Base-by-base conservation (phyloP, 2,888 invertebrate species). In the Rhamnusium bicolor region DNA sequence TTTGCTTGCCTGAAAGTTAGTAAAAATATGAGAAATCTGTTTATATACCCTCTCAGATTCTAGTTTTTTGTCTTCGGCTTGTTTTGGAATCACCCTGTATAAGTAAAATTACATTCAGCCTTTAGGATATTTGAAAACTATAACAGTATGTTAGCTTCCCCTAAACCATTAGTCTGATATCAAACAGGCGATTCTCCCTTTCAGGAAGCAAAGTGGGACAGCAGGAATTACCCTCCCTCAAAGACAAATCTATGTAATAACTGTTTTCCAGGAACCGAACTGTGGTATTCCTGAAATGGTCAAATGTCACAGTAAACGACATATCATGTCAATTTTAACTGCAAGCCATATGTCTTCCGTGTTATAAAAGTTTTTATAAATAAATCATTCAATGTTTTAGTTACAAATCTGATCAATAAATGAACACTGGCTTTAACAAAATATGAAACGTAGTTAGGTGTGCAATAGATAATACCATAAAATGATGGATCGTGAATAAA, bases 191-290 rank as follows among this genome's bases (percentile, higher is more conserved):
- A 54, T 75, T 77, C 83, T 72, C 78, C 80, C 77, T 63, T 69
- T 73, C 73, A 76, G 78, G 80, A 79, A 81, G 69, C 54, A 73
- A 62, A 65, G 72, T n/a, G 63, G 70, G 56, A 70, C 73, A 68
- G 76, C 63, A 32, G 67, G 73, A 74, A 73, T 74, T 54, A 63
- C 67, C 63, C 63, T 75, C 77, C 73, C 75, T 76, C 79, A 79
- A 83, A 85, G 85, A 85, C 83, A 85, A 85, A 85, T 85, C 83
- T 83, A 81, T 78, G 84, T 83, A 84, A 85, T 85, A 85, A 83
- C 84, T 81, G 79, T 81, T 83, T 82, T 79, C 81, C 81, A 82
- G 78, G 79, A 82, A 81, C 76, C 80, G 80, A 83, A 81, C 78
- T 80, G 83, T 75, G 82, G 79, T 77, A 69, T 70, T 69, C 62